Base-by-base conservation (phyloP, 2,113 vertebrate genomes). In the Nothocercus nigrocapillus region DNA sequence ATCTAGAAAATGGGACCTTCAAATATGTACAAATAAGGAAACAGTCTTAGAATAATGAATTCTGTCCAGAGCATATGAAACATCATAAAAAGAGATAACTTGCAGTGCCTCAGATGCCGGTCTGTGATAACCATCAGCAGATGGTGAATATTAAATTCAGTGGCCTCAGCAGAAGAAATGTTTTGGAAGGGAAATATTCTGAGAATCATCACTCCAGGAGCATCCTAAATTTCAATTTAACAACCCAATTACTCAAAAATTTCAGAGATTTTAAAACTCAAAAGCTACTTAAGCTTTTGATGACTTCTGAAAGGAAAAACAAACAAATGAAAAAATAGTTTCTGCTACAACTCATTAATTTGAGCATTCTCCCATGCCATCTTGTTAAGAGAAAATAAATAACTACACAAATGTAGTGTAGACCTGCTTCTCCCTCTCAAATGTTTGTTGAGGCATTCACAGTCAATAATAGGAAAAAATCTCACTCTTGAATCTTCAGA, bases 291-390 rank as follows among this genome's bases (percentile, higher is more conserved):
- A 68, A 85, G 36, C 36, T 36, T 19, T 28, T 25, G 21, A 51
- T 56, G 38, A 51, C 24, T 92, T 92, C 42, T 69, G 32, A 85
- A 90, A 80, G n/a, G 84, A 85, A 44, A 79, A 90, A 93, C 19
- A 22, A 49, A 49, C 19, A 47, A 44, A 47, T 4, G 20, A 47
- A 19, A 47, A 47, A 11, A 20, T 82, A 56, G 36, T 82, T 73
- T 86, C 61, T 93, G 22, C 20, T 91, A 58, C 66, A 84, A 75
- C 5, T 6, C 7, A 34, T 67, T 59, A 63, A 64, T 80, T 78
- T 87, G 34, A 80, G 63, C 13, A 74, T 90, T 72, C 30, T 78
- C 14, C 7, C 10, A 21, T 45, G 13, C 2, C 27, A 36, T 42
- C 30, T 54, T 84, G 40, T 36, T 80, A 45, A 77, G 90, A 70